phyloP scores from a whole-genome alignment of 2,113 vertebrate genomes.

The Tragelaphus strepsiceros region DNA sequence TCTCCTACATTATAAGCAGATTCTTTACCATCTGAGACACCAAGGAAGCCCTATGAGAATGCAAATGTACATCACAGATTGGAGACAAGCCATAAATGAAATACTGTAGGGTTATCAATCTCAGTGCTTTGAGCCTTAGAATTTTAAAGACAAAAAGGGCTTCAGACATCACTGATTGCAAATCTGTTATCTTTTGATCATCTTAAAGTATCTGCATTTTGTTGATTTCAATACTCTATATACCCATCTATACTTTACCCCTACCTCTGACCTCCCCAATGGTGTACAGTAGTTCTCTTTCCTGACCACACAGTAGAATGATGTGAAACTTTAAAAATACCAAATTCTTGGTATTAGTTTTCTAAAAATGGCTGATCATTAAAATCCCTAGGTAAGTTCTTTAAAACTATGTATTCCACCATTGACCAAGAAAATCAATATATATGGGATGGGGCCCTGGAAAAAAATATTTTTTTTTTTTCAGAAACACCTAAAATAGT shows the following conservation, averaged over 20 bases:
- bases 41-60: background rate
- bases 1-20: background rate
- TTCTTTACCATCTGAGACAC: background rate
- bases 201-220: background rate
- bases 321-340: background rate
- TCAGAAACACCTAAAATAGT: too few species aligned
- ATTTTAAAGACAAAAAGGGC: background rate
- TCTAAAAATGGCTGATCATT: background rate
- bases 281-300: background rate
- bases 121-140: background rate
- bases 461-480: too few species aligned
- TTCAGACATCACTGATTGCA: background rate
- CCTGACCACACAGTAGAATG: background rate
- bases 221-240: background rate
- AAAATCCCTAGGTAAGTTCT: background rate
- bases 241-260: background rate
- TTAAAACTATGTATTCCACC: background rate
- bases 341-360: background rate
- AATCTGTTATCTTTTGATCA: background rate
- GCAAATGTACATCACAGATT: background rate
- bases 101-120: background rate
- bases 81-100: background rate
- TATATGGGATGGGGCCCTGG: fast-evolving
- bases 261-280: background rate
- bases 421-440: background rate